phyloP scores from a whole-genome alignment of 2,113 vertebrate genomes.

The Microtus ochrogaster region DNA sequence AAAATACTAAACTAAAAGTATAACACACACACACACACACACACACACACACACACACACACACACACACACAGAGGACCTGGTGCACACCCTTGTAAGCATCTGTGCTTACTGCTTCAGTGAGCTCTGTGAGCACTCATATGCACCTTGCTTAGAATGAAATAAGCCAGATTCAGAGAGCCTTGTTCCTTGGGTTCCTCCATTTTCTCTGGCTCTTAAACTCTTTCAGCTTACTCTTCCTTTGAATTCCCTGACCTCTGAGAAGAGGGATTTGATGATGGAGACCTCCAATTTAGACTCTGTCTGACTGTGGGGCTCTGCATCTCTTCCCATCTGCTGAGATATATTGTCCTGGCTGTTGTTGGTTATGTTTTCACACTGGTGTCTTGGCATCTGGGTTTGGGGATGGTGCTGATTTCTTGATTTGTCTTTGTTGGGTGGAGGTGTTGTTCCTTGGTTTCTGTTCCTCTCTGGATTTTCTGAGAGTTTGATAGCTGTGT shows the following conservation, averaged over 20 bases:
- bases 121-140: no score
- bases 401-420: not conserved
- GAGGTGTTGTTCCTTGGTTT: not conserved
- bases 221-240: not conserved
- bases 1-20: not conserved
- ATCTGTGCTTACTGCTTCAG: not conserved
- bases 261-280: not conserved
- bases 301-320: not conserved
- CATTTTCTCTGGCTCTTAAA: not conserved
- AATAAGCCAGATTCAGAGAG: not conserved
- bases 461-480: not conserved
- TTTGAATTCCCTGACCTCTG: not conserved
- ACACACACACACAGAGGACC: not conserved
- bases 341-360: not conserved
- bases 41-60: not conserved
- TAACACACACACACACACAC: no score
- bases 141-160: not conserved
- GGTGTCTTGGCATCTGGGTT: not conserved
- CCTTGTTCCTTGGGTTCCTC: not conserved
- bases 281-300: not conserved
- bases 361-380: not conserved
- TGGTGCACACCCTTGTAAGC: not conserved
- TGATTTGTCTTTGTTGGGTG: not conserved
- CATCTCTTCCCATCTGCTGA: not conserved
- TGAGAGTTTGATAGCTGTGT: not conserved